phyloP scores from a whole-genome alignment of 1,140 invertebrate genomes.

The Apis mellifera region Amel_HAv3.1 CM009939.2:10994001-10994500 shows the following conservation, averaged over 20 bases:
- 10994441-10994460: conserved; percentile 59
- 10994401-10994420: conserved; percentile 94
- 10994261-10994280: conserved; percentile 85
- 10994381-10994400: conserved; percentile 78
- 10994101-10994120: conserved; percentile 87
- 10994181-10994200: conserved; percentile 60
- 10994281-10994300: conserved; percentile 87
- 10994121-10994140: conserved; percentile 76
- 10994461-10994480: too few relatives aligned
- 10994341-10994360: conserved; percentile 77
- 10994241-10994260: conserved; percentile 76
- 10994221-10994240: conserved; percentile 73
- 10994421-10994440: conserved; percentile 91
- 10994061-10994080: conserved; percentile 97
- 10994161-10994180: conserved; percentile 77
- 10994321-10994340: conserved; percentile 90
- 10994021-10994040: conserved; percentile 95
- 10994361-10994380: conserved; percentile 46
- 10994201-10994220: conserved; percentile 63
- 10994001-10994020: not conserved
- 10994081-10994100: conserved; percentile 97
- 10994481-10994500: not conserved
- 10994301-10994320: conserved; percentile 94
- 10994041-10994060: conserved; percentile 97
- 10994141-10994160: conserved; percentile 76